phyloP scores from a whole-genome alignment of 2,113 vertebrate genomes.

The Chiloscyllium plagiosum region DNA sequence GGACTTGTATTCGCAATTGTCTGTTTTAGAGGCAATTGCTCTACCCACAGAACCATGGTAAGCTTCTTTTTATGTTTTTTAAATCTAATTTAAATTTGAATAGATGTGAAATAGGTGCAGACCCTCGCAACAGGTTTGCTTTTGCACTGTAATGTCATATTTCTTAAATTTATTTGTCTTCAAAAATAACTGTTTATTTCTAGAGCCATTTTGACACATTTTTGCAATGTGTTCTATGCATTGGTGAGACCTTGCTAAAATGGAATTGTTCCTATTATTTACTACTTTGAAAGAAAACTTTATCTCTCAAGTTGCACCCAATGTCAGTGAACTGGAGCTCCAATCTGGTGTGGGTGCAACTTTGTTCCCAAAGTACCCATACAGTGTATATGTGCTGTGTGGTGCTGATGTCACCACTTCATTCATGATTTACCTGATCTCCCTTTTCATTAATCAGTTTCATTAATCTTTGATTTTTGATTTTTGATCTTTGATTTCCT shows the following conservation, averaged over 20 bases:
- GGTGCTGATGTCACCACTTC: constrained; percentile 25
- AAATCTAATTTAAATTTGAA: background rate
- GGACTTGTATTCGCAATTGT: too few relatives aligned
- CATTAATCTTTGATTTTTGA: too few relatives aligned
- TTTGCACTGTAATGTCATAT: background rate
- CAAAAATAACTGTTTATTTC: background rate
- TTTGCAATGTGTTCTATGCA: constrained; percentile 35
- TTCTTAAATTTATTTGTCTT: background rate
- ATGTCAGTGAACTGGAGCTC: constrained; percentile 56
- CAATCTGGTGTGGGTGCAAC: constrained; percentile 51
- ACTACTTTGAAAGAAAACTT: constrained; percentile 58
- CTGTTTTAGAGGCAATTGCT: too few relatives aligned
- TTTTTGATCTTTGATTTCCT: too few relatives aligned
- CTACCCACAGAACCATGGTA: too few relatives aligned
- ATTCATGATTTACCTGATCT: background rate
- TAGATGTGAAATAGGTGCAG: background rate
- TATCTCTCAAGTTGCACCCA: constrained; percentile 54
- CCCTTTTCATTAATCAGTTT: background rate
- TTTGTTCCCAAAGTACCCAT: constrained; percentile 53
- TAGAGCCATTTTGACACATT: background rate
- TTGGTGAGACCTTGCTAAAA: constrained; percentile 64
- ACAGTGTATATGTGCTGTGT: constrained; percentile 52
- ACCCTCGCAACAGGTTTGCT: background rate
- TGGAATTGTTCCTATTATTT: constrained; percentile 60
- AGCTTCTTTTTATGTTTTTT: background rate